phyloP scores from a whole-genome alignment of 1,140 invertebrate genomes.

The Rhopalosiphum maidis region DNA sequence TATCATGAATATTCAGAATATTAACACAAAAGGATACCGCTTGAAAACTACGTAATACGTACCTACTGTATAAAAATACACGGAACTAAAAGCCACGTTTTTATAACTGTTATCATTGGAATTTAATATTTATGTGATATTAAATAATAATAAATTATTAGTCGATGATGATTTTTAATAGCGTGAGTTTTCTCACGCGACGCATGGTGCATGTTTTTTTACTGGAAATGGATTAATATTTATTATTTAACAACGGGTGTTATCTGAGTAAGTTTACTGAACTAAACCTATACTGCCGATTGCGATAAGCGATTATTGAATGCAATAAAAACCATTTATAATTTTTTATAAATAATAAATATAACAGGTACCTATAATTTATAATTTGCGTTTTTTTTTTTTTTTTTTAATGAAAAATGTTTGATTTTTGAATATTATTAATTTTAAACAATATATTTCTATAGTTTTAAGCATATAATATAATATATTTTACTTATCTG shows the following conservation, averaged over 20 bases:
- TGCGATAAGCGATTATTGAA: background rate
- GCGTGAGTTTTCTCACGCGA: background rate
- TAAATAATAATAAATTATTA: background rate
- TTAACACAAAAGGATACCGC: background rate
- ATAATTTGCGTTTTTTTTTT: background rate
- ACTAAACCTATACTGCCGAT: background rate
- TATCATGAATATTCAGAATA: no score
- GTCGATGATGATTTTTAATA: background rate
- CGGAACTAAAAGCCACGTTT: background rate
- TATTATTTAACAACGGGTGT: background rate
- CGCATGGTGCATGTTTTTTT: background rate
- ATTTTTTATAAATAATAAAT: background rate
- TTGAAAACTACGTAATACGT: background rate
- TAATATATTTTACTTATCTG: no score
- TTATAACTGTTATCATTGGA: background rate
- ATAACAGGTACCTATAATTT: background rate
- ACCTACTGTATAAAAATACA: background rate
- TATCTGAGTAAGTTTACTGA: background rate
- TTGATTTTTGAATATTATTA: background rate
- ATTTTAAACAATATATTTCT: background rate
- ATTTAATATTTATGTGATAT: background rate
- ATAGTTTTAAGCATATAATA: background rate
- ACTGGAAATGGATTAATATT: background rate
- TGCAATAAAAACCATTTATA: background rate
- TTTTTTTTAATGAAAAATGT: background rate